Percentiles rank a stretch among this genome's conserved stretches.
Evolutionary conservation across 2,888 invertebrate genomes (phyloP).

Genomic region (Drosophila leonis): DNA sequence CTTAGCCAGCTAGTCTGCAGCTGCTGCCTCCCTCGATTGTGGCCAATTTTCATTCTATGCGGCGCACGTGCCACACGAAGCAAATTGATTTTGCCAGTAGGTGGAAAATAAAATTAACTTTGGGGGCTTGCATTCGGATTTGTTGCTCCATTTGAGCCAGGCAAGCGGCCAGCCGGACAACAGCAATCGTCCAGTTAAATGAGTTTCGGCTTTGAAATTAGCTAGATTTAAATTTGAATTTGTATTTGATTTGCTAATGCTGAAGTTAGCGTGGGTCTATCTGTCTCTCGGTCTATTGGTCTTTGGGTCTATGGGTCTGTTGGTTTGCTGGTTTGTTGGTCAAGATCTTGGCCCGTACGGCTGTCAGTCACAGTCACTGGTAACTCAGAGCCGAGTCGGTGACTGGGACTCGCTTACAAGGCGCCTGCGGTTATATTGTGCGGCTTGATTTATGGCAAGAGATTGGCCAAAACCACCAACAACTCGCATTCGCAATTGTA

Average conservation of each 20-base stretch:
- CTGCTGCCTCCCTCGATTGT: conserved; percentile 30
- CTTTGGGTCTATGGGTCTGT: conserved; percentile 4
- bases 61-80: conserved; percentile 85
- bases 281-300: conserved; percentile 19
- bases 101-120: conserved; percentile 83
- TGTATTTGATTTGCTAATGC: conserved; percentile 76
- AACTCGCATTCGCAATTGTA: conserved; percentile 69
- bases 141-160: conserved; percentile 62
- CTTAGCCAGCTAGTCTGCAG: background rate
- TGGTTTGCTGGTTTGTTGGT: conserved; percentile 54
- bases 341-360: conserved; percentile 71
- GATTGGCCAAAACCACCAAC: conserved; percentile 64
- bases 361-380: conserved; percentile 78
- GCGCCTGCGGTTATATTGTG: conserved; percentile 79
- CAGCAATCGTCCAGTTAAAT: conserved; percentile 58
- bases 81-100: conserved; percentile 85
- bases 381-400: conserved; percentile 57
- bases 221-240: conserved; percentile 81
- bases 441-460: conserved; percentile 78
- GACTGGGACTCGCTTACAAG: conserved; percentile 79
- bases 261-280: conserved; percentile 56
- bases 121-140: conserved; percentile 61
- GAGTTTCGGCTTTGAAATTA: conserved; percentile 76
- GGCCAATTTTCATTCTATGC: conserved; percentile 79
- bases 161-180: conserved; percentile 21